Base-by-base conservation (phyloP, 2,888 invertebrate genomes). In the Sylvicola cinctus region DNA sequence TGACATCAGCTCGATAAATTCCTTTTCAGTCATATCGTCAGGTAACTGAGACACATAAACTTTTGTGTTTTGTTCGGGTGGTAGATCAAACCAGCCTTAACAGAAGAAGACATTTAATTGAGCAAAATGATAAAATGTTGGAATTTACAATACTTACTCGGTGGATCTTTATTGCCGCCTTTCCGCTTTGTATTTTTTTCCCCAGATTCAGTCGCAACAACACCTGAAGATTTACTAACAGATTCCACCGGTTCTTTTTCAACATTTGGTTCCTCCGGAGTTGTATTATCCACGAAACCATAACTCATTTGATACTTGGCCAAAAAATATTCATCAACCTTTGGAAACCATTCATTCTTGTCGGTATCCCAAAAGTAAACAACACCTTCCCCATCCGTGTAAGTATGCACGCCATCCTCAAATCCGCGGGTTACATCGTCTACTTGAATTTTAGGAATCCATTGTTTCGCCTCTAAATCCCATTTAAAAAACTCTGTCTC, bases 11-110 rank as follows among this genome's bases (percentile, higher is more conserved):
- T 87, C 80, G 30, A 81, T 69, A 59, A 91, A 85, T 51, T 84
- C 83, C 41, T 90, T 79, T 49, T 90, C 76, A 0, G 81, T 87
- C 37, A 87, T 72, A 45, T 91, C 85, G 36, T 68, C 50, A 0
- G 98, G 96, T 43, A 98, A 63, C 50, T 88, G 85, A 16, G 80
- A 77, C 3, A 98, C 90, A 61, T 99, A 99, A 0, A 98, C 90
- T 55, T 90, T 91, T 3, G 90, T 91, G 51, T 90, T 95, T 46
- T 77, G 73, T 16, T 74, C 70, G 37, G 88, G 79, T 40, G 85
- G 74, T 20, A 87, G 62, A 41, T 98, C 81, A 60, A 98, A 95
- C 98, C 98, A 99, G 38, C 75, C 77, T 53, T 66, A 29, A 31
- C 6, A 29, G 27, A 12, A 16, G 13, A 26, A 31, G 13, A 16